Evolutionary conservation across 1,140 invertebrate genomes (phyloP), one percentile per base, ranked within the genome.

Genomic region (Lutraria rhynchaena): DNA sequence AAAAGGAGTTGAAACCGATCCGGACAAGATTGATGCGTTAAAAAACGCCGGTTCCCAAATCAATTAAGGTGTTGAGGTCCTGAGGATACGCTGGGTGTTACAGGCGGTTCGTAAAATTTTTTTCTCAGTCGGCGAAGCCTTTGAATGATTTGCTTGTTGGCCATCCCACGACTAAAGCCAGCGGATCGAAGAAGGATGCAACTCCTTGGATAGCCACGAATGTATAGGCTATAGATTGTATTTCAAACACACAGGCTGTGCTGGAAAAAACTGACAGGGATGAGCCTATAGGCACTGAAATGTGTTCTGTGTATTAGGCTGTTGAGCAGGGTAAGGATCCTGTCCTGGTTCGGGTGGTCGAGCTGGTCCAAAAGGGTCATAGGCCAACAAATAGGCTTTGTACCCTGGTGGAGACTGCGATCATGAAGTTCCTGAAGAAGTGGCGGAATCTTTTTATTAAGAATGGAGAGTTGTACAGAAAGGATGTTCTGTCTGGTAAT

Each of bases 31-130:
- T n/a, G n/a, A n/a, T n/a, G n/a, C n/a, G n/a, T n/a, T n/a, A n/a
- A n/a, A n/a, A n/a, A n/a, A n/a, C n/a, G n/a, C n/a, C n/a, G n/a
- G n/a, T n/a, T n/a, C n/a, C n/a, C n/a, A n/a, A n/a, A n/a, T n/a
- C n/a, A n/a, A n/a, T n/a, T n/a, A n/a, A n/a, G n/a, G n/a, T n/a
- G n/a, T n/a, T n/a, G n/a, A n/a, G n/a, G n/a, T n/a, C n/a, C n/a
- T n/a, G n/a, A 3, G 87, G 88, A 51, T 82, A 89, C 33, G 74
- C 84, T 15, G 80, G 81, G 0, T 88, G 83, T 69, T 88, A 87
- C 65, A 19, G 88, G 33, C 82, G 84, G 49, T 89, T 88, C 73
- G 81, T 89, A 19, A 55, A 74, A 49, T 74, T 81, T 53, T 89
- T 84, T 69, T 65, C 87, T 2, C 76, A 74, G 2, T 83, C 87